These are phyloP conservation scores for Semaprochilodus insignis DNA, from an alignment of 2,797 vertebrate species.

Conservation along the genomic window DNA sequence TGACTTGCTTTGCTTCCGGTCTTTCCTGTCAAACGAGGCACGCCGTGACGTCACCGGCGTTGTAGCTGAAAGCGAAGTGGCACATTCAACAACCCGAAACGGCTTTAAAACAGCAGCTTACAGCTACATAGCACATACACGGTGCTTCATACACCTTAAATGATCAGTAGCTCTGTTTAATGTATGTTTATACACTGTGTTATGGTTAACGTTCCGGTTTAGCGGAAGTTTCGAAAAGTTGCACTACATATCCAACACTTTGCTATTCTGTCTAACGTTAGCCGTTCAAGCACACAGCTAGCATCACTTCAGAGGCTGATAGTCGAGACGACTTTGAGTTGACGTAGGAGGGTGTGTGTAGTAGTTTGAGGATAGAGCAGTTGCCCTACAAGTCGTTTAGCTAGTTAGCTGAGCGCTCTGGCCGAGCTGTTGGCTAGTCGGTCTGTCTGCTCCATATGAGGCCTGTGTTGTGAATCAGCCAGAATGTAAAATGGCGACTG, in stretches of 20 bases:
- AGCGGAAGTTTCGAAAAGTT: background rate
- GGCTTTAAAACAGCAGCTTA: background rate
- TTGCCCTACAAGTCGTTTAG: constrained; percentile 47
- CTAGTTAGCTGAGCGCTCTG: no score
- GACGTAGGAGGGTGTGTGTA: background rate
- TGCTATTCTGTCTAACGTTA: background rate
- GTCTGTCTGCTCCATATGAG: constrained; percentile 69
- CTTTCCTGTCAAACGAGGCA: constrained; percentile 38
- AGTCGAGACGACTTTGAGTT: background rate
- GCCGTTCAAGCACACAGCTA: background rate
- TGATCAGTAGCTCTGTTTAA: no score
- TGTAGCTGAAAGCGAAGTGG: background rate
- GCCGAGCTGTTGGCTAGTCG: no score
- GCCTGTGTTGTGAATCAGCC: constrained; percentile 72
- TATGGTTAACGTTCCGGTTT: no score
- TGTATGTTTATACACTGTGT: background rate
- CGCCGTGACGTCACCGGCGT: background rate
- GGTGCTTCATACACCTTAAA: no score
- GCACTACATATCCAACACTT: background rate
- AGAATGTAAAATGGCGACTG: constrained; percentile 94
- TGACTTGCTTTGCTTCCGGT: constrained; percentile 57
- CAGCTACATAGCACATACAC: background rate
- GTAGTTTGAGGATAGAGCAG: background rate
- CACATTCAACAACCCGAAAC: background rate
- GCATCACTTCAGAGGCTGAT: background rate